Percentiles rank a stretch among this genome's conserved stretches.
phyloP scores from a whole-genome alignment of 2,113 vertebrate species.

The Halcyon senegalensis region DNA sequence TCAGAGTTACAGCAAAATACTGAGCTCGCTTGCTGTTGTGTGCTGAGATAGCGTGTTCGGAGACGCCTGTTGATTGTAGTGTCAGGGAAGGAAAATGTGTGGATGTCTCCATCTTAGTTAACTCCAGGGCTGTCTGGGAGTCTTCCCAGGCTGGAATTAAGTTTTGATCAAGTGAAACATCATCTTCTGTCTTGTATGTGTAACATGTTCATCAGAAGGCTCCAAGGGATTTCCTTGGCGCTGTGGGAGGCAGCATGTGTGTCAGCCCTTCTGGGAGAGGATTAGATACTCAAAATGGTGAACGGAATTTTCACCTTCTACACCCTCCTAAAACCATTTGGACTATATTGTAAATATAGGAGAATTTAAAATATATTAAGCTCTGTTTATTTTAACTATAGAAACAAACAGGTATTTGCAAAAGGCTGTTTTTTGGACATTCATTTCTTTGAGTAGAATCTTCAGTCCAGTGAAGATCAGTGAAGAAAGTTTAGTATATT shows the following conservation, averaged over 20 bases:
- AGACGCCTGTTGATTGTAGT: not conserved
- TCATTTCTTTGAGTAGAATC: not conserved
- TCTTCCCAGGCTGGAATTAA: not conserved
- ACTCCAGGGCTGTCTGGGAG: not conserved
- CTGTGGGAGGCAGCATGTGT: not conserved
- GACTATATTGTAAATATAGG: not conserved
- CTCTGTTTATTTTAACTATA: not conserved
- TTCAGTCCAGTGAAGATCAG: not conserved
- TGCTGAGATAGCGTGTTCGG: not conserved
- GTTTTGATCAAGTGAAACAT: not conserved
- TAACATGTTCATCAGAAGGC: not conserved
- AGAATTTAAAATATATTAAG: not conserved
- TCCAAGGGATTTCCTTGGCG: not conserved
- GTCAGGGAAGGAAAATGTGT: not conserved
- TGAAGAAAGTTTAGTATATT: not conserved
- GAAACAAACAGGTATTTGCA: not conserved
- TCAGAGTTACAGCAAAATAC: not conserved
- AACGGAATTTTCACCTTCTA: not conserved
- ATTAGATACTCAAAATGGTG: not conserved
- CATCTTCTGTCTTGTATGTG: not conserved
- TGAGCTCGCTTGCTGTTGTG: rapidly evolving
- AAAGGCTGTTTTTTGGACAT: not conserved
- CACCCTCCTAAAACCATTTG: not conserved
- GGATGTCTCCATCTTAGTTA: not conserved
- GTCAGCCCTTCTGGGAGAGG: not conserved